Percentiles rank a stretch among this genome's conserved stretches.
Evolutionary conservation across 2,888 invertebrate species (phyloP).

Genomic region (Drosophila mettleri): DNA sequence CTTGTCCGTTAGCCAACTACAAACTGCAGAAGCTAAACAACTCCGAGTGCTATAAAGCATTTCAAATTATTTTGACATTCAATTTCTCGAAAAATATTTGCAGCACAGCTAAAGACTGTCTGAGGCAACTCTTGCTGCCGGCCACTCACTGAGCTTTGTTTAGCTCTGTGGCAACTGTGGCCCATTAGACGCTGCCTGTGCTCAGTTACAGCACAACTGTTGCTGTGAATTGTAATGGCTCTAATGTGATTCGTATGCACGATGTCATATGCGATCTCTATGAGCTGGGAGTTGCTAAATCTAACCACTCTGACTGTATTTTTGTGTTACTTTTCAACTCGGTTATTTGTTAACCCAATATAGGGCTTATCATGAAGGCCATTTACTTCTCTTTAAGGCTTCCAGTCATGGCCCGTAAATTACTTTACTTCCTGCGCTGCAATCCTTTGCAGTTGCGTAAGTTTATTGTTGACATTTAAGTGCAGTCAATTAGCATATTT

Average conservation of each 20-base stretch:
- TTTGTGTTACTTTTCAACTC: neutral
- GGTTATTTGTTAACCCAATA: neutral
- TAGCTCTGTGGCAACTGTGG: neutral
- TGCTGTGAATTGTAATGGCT: neutral
- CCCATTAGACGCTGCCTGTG: conserved; percentile 1
- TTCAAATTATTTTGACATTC: conserved; percentile 59
- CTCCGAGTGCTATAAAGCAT: conserved; percentile 34
- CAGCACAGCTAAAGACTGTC: conserved; percentile 5
- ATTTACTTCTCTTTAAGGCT: neutral
- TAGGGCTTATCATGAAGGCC: neutral
- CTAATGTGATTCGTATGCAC: neutral
- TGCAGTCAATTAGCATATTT: conserved; percentile 48
- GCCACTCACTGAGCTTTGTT: neutral
- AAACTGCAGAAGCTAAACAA: conserved; percentile 14
- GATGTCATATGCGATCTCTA: neutral
- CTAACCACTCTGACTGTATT: neutral
- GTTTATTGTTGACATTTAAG: conserved; percentile 55
- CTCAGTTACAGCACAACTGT: conserved; percentile 2
- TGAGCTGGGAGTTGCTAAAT: conserved; percentile 1
- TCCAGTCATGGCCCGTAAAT: conserved; percentile 2
- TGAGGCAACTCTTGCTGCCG: neutral
- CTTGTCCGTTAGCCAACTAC: conserved; percentile 41
- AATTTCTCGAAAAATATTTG: conserved; percentile 39
- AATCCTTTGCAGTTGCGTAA: conserved; percentile 17
- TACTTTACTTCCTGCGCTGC: conserved; percentile 3